Conservation (phyloP, 2,113 vertebrate genomes). For the Sander vitreus region DNA sequence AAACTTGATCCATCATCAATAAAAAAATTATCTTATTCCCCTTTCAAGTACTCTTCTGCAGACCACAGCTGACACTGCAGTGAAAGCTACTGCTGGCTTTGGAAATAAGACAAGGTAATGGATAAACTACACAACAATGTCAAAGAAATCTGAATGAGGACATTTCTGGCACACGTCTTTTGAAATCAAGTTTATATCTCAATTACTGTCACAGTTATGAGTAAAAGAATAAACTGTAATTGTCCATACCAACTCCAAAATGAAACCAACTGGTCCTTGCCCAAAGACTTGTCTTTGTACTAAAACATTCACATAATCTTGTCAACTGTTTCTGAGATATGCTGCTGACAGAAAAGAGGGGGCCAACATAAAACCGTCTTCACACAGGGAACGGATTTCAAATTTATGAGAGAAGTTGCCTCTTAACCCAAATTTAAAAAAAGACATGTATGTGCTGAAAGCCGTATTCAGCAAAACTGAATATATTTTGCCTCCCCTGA, state of each 20-base stretch:
- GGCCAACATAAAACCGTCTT: neutral
- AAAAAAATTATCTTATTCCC: too few species aligned
- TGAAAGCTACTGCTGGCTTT: neutral
- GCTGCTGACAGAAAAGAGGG: neutral
- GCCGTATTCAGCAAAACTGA: neutral
- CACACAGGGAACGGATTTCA: neutral
- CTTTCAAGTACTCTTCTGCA: too few species aligned
- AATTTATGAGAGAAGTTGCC: too few species aligned
- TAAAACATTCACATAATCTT: neutral
- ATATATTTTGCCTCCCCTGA: neutral
- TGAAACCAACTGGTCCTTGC: neutral
- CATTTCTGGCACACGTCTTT: too few species aligned
- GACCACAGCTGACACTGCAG: neutral
- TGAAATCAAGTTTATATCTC: too few species aligned
- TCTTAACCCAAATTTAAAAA: neutral
- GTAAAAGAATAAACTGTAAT: neutral
- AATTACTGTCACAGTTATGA: neutral
- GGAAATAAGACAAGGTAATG: too few species aligned
- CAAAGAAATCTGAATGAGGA: too few species aligned
- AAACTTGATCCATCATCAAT: too few species aligned
- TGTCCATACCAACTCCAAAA: neutral
- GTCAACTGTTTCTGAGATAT: neutral
- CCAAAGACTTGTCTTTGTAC: neutral
- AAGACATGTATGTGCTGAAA: neutral
- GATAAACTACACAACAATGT: too few species aligned